A percentile compares a stretch with the other conserved stretches of the same genome.
phyloP scores from a whole-genome alignment of 2,888 invertebrate genomes.

The Idaea dimidiata region DNA sequence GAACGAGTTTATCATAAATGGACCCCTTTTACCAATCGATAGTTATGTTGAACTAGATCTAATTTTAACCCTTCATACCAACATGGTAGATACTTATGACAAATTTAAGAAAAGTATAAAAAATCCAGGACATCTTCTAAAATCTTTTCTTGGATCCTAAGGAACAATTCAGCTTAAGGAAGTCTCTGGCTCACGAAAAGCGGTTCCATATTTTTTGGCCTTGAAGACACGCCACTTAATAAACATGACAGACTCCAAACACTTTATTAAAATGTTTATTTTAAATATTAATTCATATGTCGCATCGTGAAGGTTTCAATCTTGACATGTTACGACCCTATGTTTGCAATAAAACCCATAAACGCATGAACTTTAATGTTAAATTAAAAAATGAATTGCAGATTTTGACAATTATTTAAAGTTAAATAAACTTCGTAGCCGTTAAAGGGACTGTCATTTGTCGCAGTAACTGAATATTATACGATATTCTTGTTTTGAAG shows the following conservation, averaged over 20 bases:
- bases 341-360: slow-evolving; percentile 19
- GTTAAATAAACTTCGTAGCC: neutral
- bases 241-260: neutral
- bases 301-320: slow-evolving; percentile 20
- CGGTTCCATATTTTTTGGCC: too few species aligned
- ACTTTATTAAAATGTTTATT: slow-evolving; percentile 4
- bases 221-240: neutral
- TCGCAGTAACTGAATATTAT: neutral
- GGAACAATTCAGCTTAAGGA: too few species aligned
- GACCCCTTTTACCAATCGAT: too few species aligned
- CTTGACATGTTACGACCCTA: slow-evolving; percentile 23
- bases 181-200: too few species aligned
- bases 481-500: neutral
- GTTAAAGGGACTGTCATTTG: neutral
- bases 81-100: too few species aligned
- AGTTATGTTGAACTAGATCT: too few species aligned
- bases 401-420: neutral
- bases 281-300: slow-evolving; percentile 11
- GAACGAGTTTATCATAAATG: too few species aligned
- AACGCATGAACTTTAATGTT: slow-evolving; percentile 12
- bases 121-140: too few species aligned
- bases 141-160: too few species aligned
- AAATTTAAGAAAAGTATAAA: too few species aligned
- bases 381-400: neutral
- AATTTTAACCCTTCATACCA: too few species aligned